phyloP scores from a whole-genome alignment of 2,797 vertebrate genomes.

The Hozukius guyotensis region DNA sequence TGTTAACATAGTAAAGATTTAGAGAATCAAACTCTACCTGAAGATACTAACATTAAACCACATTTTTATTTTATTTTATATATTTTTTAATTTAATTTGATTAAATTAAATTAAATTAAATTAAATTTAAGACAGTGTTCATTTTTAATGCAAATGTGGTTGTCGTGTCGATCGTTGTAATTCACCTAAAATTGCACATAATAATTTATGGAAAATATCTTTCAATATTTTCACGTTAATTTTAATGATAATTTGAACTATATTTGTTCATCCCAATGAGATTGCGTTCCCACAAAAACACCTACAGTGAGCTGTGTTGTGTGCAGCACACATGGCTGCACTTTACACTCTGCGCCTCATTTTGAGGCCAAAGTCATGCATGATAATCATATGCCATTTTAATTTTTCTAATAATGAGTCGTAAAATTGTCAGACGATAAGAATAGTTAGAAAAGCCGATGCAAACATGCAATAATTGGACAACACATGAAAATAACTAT shows the following conservation, averaged over 20 bases:
- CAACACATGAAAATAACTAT: not conserved
- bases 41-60: not conserved
- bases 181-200: not conserved
- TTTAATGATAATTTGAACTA: not conserved
- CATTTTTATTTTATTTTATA: not conserved
- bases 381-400: not conserved
- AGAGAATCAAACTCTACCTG: not conserved
- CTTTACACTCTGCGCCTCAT: not conserved
- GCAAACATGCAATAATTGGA: not conserved
- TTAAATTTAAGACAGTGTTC: not conserved
- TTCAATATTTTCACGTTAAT: not conserved
- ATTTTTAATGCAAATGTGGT: not conserved
- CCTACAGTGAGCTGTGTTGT: not conserved
- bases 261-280: not conserved
- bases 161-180: not conserved
- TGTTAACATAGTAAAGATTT: not conserved
- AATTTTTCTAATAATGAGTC: not conserved
- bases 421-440: not conserved
- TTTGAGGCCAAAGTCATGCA: not conserved
- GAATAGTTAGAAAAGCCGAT: not conserved
- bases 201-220: not conserved
- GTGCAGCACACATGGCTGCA: constrained; percentile 6
- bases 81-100: too few relatives aligned
- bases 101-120: too few relatives aligned
- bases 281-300: not conserved